Evolutionary conservation across 2,113 vertebrate species (phyloP), one percentile per base, ranked within the genome.

Genomic region (Macrotis lagotis): DNA sequence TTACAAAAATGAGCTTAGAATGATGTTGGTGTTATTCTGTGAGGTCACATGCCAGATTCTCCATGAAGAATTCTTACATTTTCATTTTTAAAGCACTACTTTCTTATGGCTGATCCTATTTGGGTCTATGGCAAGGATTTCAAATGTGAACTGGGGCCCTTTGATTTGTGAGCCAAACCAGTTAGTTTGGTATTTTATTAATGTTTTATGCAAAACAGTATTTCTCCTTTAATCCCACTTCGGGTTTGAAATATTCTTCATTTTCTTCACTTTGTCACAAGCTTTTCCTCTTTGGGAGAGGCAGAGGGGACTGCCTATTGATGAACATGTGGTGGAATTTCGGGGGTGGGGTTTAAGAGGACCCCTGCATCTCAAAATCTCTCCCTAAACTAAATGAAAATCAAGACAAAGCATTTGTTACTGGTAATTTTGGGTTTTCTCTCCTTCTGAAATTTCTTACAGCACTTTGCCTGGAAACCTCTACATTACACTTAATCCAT

Each of bases 221-320:
- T 44, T 26, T n/a, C 28, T 49, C 28, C 19, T 0, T 0, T 2
- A 50, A 3, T 4, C 48, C 24, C 16, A 37, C 24, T 12, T 48
- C 28, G 8, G 47, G 50, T 28, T 14, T 44, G n/a, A 44, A 83
- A 83, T 44, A 44, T 19, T 44, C 19, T 83, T 44, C 66, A 37
- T 44, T 24, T 44, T 44, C 66, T 83, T 44, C n/a, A 83, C 19
- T 24, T 83, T 44, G 44, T 83, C 66, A 44, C 26, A 44, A 83
- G 37, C 16, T 83, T 74, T n/a, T 12, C 22, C 19, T 83, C 5
- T 19, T 7, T 83, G n/a, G 37, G 66, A 44, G 44, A 83, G 66
- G n/a, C 7, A 83, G 16, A 83, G 66, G n/a, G 19, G 66, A 24
- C 28, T 74, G 59, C n/a, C n/a, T 44, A 37, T 22, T 24, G 16